Evolutionary conservation across 2,797 vertebrate genomes (phyloP), one percentile per base, ranked within the genome.

Genomic region (Pangasius mekongensis): DNA sequence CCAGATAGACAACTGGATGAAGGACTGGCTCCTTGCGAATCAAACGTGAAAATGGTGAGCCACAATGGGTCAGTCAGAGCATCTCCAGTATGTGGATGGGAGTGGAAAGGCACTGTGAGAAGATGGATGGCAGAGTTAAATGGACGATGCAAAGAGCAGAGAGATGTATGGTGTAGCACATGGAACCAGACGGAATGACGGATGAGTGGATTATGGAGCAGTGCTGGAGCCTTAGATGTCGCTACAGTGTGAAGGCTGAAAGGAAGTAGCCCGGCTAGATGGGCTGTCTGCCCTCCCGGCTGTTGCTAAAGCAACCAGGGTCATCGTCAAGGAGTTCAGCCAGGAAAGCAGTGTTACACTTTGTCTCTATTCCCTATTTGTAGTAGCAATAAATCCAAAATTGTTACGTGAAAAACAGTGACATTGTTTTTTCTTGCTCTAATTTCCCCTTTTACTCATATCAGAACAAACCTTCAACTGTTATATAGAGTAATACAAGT

Each of bases 101-200:
- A 81, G 74, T 18, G 33, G 62, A 69, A 77, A 78, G 56, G 66
- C 76, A 56, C 74, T 36, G 33, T 56, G 76, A 81, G 73, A 89
- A 92, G 92, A 93, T 90, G 87, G 91, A 93, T 92, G 90, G 76
- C 27, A 47, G 64, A 88, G 89, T 84, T 92, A 91, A 92, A 87
- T 62, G 49, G 88, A 87, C 77, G 84, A 86, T 22, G 56, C 83
- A 78, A 80, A 85, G 76, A 88, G 76, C 33, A 62, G 89, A 88
- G 92, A 96, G 95, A 96, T 94, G 91, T 93, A 96, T 96, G 94
- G 94, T 83, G n/a, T 89, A 49, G 76, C 89, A 91, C 94, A 96
- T 95, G 66, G 52, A 84, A 89, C 84, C 86, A 89, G 96, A 96
- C 95, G 95, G 94, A 92, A 95, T 96, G 96, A 97, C 93, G 92